Evolutionary conservation across 2,113 vertebrate species (phyloP).

Genomic region (Chamaetylas fuelleborni): DNA sequence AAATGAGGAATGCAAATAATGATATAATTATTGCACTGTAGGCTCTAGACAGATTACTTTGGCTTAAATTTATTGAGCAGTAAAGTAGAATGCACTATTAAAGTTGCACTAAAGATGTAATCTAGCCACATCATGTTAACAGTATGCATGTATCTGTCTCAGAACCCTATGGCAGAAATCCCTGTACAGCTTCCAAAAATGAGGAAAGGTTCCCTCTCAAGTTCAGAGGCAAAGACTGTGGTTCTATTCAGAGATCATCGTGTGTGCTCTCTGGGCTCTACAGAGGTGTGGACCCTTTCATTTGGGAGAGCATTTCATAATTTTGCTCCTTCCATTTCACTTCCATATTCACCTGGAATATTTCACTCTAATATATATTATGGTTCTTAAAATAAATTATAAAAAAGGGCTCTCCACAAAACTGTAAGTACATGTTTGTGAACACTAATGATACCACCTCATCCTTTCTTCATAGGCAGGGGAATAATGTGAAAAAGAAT

Average conservation of each 20-base stretch:
- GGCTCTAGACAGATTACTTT: background rate
- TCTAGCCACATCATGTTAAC: background rate
- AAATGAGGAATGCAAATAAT: background rate
- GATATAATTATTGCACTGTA: background rate
- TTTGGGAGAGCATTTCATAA: background rate
- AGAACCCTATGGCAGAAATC: background rate
- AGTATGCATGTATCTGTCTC: background rate
- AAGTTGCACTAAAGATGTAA: background rate
- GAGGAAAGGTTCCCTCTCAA: background rate
- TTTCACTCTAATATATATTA: background rate
- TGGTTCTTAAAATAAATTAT: background rate
- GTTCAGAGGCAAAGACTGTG: background rate
- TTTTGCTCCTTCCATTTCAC: background rate
- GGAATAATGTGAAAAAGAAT: background rate
- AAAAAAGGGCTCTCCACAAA: background rate
- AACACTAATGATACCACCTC: background rate
- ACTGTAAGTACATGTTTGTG: rapidly evolving
- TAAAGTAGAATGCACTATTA: background rate
- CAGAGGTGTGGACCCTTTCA: background rate
- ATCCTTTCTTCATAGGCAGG: background rate
- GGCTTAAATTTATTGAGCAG: background rate
- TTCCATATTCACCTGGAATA: background rate
- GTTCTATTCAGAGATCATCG: rapidly evolving
- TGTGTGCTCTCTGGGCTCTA: background rate
- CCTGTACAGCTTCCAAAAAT: background rate